A percentile compares a stretch with the other conserved stretches of the same genome.
These are phyloP conservation scores for Byasa hedistus DNA, from an alignment of 2,888 invertebrate species.

Conservation along the genomic window DNA sequence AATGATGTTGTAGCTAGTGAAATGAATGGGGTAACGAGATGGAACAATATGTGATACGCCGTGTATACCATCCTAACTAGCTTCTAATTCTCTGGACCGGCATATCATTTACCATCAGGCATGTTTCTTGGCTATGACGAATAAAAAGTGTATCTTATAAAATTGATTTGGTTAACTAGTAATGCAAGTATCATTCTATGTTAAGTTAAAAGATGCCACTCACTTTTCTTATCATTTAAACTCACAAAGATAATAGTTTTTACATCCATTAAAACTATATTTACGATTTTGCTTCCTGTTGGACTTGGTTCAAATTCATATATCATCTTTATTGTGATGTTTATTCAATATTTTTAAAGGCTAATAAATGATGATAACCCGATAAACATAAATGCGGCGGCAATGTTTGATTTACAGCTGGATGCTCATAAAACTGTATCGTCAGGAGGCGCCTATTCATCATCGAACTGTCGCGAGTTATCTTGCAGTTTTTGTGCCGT, in stretches of 20 bases:
- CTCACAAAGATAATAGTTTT: too few relatives aligned
- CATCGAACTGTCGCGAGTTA: conserved; percentile 64
- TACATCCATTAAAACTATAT: background rate
- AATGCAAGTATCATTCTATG: too few relatives aligned
- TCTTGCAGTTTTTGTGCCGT: conserved; percentile 63
- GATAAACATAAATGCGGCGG: conserved; percentile 17
- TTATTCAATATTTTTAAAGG: conserved; percentile 19
- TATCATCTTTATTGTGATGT: conserved; percentile 21
- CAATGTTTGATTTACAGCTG: conserved; percentile 45
- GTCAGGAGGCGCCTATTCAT: conserved; percentile 59
- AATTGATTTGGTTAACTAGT: too few relatives aligned
- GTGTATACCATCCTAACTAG: too few relatives aligned
- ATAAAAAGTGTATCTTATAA: too few relatives aligned
- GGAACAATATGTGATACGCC: too few relatives aligned
- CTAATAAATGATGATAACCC: conserved; percentile 14
- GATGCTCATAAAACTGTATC: conserved; percentile 48
- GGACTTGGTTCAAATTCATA: conserved; percentile 12
- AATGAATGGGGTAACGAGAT: background rate
- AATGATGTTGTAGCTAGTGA: background rate
- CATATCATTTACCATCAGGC: too few relatives aligned
- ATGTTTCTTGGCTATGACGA: too few relatives aligned
- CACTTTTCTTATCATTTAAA: too few relatives aligned
- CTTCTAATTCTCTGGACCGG: too few relatives aligned
- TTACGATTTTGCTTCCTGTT: conserved; percentile 9
- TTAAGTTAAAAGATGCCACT: too few relatives aligned